phyloP scores from a whole-genome alignment of 2,113 vertebrate species.

The Cyphomyrus discorhynchus region DNA sequence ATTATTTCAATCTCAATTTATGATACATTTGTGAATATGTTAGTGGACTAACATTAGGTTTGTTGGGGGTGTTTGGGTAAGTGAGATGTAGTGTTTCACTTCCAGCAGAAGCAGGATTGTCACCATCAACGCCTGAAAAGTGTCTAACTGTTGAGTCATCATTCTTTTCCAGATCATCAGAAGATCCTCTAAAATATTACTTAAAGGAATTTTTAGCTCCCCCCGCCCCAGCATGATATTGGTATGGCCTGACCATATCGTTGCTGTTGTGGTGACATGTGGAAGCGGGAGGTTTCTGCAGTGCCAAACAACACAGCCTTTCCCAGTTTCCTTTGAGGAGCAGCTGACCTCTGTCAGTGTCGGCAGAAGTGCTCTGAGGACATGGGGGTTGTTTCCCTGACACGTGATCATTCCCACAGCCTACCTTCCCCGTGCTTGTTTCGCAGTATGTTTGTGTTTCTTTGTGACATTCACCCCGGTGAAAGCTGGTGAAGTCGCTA shows the following conservation, averaged over 20 bases:
- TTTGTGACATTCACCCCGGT: neutral
- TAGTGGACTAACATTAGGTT: neutral
- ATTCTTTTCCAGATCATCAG: neutral
- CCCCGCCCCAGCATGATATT: neutral
- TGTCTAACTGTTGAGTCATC: neutral
- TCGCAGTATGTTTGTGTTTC: neutral
- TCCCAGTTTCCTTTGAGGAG: neutral
- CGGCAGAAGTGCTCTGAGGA: neutral
- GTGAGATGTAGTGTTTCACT: neutral
- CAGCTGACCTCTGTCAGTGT: neutral
- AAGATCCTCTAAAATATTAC: neutral
- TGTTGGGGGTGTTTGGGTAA: neutral
- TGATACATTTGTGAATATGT: neutral
- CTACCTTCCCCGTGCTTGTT: neutral
- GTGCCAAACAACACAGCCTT: neutral
- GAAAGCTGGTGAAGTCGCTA: neutral
- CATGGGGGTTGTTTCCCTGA: neutral
- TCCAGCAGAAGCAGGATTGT: neutral
- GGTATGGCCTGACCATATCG: neutral
- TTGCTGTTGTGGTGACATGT: neutral
- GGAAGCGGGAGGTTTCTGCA: neutral
- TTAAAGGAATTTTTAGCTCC: neutral
- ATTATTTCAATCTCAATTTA: neutral
- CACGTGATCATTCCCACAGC: neutral
- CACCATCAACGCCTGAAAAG: neutral